Evolutionary conservation across 2,888 invertebrate genomes (phyloP).

Genomic region (Mechanitis messenoides): DNA sequence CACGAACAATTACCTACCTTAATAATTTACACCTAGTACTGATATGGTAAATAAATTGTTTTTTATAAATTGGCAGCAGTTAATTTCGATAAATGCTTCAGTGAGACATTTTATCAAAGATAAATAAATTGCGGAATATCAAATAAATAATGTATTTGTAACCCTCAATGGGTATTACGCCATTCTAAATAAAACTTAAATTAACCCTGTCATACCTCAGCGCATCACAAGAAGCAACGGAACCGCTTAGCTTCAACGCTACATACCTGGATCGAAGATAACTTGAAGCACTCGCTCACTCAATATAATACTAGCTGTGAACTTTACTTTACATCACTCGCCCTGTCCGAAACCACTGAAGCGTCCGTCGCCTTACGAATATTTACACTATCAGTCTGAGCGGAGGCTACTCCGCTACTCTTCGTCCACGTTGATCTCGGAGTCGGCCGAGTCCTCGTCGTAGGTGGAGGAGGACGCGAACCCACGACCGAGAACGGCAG

Average conservation of each 20-base stretch:
- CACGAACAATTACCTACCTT: slow-evolving; percentile 50
- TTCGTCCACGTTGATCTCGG: slow-evolving; percentile 73
- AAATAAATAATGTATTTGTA: slow-evolving; percentile 40
- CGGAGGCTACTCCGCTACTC: slow-evolving; percentile 48
- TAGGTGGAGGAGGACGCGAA: slow-evolving; percentile 73
- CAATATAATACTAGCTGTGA: slow-evolving; percentile 49
- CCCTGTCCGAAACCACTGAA: slow-evolving; percentile 45
- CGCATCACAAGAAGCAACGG: slow-evolving; percentile 10
- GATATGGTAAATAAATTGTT: slow-evolving; percentile 72
- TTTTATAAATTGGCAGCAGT: slow-evolving; percentile 55
- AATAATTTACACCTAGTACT: slow-evolving; percentile 60
- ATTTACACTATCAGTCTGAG: slow-evolving; percentile 54
- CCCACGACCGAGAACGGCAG: slow-evolving; percentile 73
- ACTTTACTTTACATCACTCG: slow-evolving; percentile 60
- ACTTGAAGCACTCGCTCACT: slow-evolving; percentile 62
- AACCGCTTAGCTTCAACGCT: slow-evolving; percentile 31
- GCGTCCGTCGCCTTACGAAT: slow-evolving; percentile 42
- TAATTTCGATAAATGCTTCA: slow-evolving; percentile 55
- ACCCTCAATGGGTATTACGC: slow-evolving; percentile 29
- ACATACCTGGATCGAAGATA: slow-evolving; percentile 62
- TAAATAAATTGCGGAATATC: slow-evolving; percentile 35
- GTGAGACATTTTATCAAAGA: slow-evolving; percentile 37
- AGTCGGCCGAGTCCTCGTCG: slow-evolving; percentile 73
- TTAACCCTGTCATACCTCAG: slow-evolving; percentile 61
- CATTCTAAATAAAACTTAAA: slow-evolving; percentile 45